phyloP scores from a whole-genome alignment of 2,113 vertebrate species.

The Crypturellus undulatus region DNA sequence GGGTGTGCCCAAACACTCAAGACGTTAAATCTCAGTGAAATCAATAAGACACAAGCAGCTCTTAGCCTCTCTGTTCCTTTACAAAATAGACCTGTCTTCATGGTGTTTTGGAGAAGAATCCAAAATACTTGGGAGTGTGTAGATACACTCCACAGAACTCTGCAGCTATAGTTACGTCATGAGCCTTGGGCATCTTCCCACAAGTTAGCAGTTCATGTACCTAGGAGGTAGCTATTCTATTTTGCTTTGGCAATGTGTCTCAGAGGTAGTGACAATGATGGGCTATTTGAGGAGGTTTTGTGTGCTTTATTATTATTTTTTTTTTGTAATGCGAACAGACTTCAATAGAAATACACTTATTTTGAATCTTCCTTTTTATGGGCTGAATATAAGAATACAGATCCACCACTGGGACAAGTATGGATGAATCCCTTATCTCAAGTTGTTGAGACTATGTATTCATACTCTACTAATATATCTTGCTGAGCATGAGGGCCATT shows the following conservation, averaged over 20 bases:
- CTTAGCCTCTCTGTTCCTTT: background rate
- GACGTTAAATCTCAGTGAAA: too few species aligned
- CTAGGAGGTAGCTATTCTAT: background rate
- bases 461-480: background rate
- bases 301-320: background rate
- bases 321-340: background rate
- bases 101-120: background rate
- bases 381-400: accelerated
- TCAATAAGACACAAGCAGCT: too few species aligned
- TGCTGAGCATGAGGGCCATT: background rate
- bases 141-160: background rate
- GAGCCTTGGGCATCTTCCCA: background rate
- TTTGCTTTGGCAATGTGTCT: background rate
- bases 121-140: background rate
- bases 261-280: background rate
- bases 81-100: background rate
- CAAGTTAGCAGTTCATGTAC: background rate
- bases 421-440: background rate
- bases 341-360: background rate
- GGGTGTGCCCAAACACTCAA: too few species aligned
- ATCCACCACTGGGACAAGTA: background rate
- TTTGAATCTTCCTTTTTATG: background rate
- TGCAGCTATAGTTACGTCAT: background rate
- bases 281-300: background rate
- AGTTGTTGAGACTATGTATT: background rate